Percentiles rank a stretch among this genome's conserved stretches.
Evolutionary conservation across 2,888 invertebrate species (phyloP).

Genomic region (Lithophane ornitopus): DNA sequence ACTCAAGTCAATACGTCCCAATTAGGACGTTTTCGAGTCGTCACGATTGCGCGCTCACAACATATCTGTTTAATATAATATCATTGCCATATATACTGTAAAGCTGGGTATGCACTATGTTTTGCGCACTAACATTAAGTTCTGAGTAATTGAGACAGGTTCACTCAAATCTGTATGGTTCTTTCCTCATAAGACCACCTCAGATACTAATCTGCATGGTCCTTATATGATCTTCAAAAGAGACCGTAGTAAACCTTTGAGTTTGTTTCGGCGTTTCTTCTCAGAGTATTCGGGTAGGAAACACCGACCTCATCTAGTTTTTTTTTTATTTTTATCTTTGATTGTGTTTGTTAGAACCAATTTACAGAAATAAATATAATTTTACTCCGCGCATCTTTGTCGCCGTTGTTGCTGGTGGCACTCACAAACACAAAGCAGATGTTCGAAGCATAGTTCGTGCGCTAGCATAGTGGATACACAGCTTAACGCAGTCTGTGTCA

Average conservation of each 20-base stretch:
- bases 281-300: neutral
- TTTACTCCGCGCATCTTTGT: neutral
- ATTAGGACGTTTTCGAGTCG: no score
- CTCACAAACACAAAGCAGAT: no score
- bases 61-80: no score
- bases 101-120: neutral
- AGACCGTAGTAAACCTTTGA: neutral
- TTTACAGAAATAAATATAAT: neutral
- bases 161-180: neutral
- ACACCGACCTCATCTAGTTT: neutral
- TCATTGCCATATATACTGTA: slow-evolving; percentile 31
- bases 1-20: no score
- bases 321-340: neutral
- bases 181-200: neutral
- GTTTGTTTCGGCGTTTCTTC: neutral
- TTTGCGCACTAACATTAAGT: neutral
- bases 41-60: no score
- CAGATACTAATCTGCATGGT: neutral
- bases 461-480: neutral
- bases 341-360: neutral
- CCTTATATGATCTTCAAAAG: neutral
- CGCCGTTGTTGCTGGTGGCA: no score
- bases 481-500: neutral
- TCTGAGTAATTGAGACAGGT: neutral
- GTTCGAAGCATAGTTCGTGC: neutral